Evolutionary conservation across 2,797 vertebrate species (phyloP).

Genomic region (Eulemur rubriventer): DNA sequence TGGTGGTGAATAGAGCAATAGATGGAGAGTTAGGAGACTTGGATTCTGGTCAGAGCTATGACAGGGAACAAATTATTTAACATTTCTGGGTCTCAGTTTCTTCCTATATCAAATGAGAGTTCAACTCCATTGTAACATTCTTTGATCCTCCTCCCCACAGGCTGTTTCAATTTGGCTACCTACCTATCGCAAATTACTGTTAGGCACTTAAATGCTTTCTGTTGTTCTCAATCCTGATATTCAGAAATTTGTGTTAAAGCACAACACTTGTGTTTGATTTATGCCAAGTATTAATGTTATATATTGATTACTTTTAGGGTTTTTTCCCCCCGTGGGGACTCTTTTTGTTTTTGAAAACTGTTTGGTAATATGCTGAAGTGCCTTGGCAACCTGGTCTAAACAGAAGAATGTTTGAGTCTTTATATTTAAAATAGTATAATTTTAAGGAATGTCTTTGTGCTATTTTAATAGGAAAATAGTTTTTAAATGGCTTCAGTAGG

Average conservation of each 20-base stretch:
- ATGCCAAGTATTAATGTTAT: slow-evolving; percentile 63
- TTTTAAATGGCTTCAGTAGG: slow-evolving; percentile 23
- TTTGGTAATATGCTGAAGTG: slow-evolving; percentile 54
- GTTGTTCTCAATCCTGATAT: slow-evolving; percentile 8
- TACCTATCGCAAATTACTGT: slow-evolving; percentile 56
- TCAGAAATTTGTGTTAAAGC: slow-evolving; percentile 64
- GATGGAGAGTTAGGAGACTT: not conserved
- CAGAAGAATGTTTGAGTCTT: not conserved
- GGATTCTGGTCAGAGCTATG: not conserved
- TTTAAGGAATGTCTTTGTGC: slow-evolving; percentile 24
- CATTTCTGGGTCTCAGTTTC: not conserved
- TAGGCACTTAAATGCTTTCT: slow-evolving; percentile 35
- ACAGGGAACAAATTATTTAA: not conserved
- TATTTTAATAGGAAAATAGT: slow-evolving; percentile 47
- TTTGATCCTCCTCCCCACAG: slow-evolving; percentile 35
- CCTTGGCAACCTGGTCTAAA: slow-evolving; percentile 33
- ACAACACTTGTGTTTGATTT: slow-evolving; percentile 67
- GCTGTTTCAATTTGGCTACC: not conserved
- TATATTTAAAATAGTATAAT: slow-evolving; percentile 44
- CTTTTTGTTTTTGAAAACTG: slow-evolving; percentile 57
- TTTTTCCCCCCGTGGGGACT: not conserved
- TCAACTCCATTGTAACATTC: not conserved
- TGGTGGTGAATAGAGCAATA: not conserved
- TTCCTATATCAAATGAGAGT: not conserved
- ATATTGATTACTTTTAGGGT: slow-evolving; percentile 39